phyloP scores from a whole-genome alignment of 2,797 vertebrate genomes.

The Acanthurus leucopareius region DNA sequence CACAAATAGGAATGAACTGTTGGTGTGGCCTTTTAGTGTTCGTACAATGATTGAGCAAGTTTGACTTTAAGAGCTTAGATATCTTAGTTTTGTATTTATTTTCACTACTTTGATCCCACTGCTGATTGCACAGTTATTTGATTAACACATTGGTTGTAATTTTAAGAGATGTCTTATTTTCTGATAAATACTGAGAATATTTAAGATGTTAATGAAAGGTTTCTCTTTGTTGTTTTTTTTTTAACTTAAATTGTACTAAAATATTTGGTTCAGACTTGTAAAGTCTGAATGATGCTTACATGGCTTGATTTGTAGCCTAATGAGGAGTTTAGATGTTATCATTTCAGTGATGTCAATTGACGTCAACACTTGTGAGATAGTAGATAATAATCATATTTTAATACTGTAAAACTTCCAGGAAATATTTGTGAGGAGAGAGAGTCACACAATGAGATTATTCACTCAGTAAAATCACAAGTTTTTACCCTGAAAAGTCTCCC shows the following conservation, averaged over 20 bases:
- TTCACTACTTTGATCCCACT: conserved; percentile 18
- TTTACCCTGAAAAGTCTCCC: background rate
- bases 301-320: background rate
- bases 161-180: conserved; percentile 31
- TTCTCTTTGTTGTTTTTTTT: background rate
- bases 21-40: conserved; percentile 29
- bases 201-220: conserved; percentile 17
- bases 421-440: conserved; percentile 9
- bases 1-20: background rate
- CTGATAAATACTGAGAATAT: conserved; percentile 9
- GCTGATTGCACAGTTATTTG: conserved; percentile 37
- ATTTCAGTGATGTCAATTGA: conserved; percentile 51
- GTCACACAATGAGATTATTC: conserved; percentile 1
- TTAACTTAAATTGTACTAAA: conserved; percentile 16
- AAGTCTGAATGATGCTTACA: conserved; percentile 31
- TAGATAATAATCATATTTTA: conserved; percentile 28
- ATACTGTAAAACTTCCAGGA: background rate
- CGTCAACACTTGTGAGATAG: background rate
- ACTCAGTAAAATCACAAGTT: conserved; percentile 32
- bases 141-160: conserved; percentile 29
- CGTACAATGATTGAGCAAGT: background rate
- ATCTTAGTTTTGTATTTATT: conserved; percentile 62
- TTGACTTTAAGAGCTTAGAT: background rate
- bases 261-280: conserved; percentile 4
- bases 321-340: conserved; percentile 7